phyloP scores from a whole-genome alignment of 1,140 invertebrate genomes.

The Solen grandis region DNA sequence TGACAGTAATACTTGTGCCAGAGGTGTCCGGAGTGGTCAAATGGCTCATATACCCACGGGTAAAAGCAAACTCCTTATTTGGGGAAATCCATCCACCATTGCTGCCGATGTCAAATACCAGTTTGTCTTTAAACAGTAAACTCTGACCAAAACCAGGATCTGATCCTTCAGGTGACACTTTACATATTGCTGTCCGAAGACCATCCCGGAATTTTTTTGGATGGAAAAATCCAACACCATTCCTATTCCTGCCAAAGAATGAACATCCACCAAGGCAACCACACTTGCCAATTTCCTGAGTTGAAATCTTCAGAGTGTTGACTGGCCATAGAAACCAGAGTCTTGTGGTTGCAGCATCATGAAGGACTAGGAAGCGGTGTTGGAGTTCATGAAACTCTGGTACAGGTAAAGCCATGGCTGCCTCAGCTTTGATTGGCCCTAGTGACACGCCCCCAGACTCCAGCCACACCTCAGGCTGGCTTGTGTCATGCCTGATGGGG shows the following conservation, averaged over 20 bases:
- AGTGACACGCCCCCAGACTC: slow-evolving; percentile 95
- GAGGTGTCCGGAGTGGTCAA: slow-evolving; percentile 73
- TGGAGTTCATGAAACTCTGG: slow-evolving; percentile 79
- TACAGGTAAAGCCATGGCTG: slow-evolving; percentile 85
- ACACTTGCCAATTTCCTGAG: slow-evolving; percentile 87
- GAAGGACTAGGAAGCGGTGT: slow-evolving; percentile 88
- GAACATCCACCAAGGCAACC: slow-evolving; percentile 96
- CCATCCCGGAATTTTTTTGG: slow-evolving; percentile 83
- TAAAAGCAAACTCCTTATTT: slow-evolving; percentile 71
- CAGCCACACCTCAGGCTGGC: slow-evolving; percentile 86
- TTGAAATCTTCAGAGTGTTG: slow-evolving; percentile 82
- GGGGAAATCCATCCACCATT: slow-evolving; percentile 59
- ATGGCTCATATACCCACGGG: slow-evolving; percentile 77
- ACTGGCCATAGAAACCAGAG: slow-evolving; percentile 97
- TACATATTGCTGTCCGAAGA: slow-evolving; percentile 68
- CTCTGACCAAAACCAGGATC: slow-evolving; percentile 96
- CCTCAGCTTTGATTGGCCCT: slow-evolving; percentile 95
- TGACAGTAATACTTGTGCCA: slow-evolving; percentile 63
- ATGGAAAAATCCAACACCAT: slow-evolving; percentile 93
- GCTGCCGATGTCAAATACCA: slow-evolving; percentile 91
- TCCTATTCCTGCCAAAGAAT: slow-evolving; percentile 92
- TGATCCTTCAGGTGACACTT: slow-evolving; percentile 81
- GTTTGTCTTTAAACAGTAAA: slow-evolving; percentile 91
- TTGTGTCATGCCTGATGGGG: slow-evolving; percentile 60
- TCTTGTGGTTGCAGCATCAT: slow-evolving; percentile 93